Conservation (phyloP, 2,888 invertebrate genomes). For the Thumatha senex region DNA sequence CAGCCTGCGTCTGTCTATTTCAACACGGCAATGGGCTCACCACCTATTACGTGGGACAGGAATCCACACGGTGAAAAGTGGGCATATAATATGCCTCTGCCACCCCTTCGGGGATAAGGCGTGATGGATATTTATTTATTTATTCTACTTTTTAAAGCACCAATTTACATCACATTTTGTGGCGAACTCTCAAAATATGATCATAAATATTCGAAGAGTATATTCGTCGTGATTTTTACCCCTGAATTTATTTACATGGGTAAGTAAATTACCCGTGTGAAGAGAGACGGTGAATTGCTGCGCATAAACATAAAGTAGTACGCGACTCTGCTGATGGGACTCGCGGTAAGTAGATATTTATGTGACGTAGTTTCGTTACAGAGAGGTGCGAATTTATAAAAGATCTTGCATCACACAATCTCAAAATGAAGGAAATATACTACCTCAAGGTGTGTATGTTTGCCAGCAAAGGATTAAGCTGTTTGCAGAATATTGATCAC, state of each 20-base stretch:
- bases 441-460: no score
- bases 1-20: no score
- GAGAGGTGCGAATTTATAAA: constrained; percentile 14
- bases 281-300: constrained; percentile 26
- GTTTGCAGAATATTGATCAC: no score
- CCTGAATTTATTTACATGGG: constrained; percentile 55
- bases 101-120: no score
- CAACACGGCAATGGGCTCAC: no score
- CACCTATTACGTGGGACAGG: no score
- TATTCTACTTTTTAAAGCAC: neutral
- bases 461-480: no score
- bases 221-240: constrained; percentile 52
- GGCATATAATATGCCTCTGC: no score
- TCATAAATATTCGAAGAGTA: constrained; percentile 39
- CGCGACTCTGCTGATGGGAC: constrained; percentile 38
- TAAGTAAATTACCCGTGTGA: constrained; percentile 55
- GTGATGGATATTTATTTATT: no score
- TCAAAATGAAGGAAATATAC: no score
- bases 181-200: constrained; percentile 13
- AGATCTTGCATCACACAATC: constrained; percentile 12
- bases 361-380: constrained; percentile 23
- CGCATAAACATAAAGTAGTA: constrained; percentile 26
- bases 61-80: no score
- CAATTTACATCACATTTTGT: constrained; percentile 18
- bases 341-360: constrained; percentile 30